Base-by-base conservation (phyloP, 2,113 vertebrate species). In the Poeciliopsis retropinna region DNA sequence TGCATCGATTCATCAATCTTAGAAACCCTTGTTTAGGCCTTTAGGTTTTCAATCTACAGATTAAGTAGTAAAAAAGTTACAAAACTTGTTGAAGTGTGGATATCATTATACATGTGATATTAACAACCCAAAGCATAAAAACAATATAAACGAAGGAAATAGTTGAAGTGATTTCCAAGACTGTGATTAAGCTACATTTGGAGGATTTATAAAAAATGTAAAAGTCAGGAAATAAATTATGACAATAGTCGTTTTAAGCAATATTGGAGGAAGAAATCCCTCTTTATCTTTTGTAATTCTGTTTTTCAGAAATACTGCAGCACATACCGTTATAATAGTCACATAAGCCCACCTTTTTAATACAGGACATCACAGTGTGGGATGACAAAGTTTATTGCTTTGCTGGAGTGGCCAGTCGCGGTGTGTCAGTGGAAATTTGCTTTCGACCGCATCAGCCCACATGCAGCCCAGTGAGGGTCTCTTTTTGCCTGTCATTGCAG, bases 361-460 rank as follows among this genome's bases (percentile, higher is more conserved):
- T 11, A 57, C 51, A 57, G 25, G 22, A 57, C 51, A 57, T 57
- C 7, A 25, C 5, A 57, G 51, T 25, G 22, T 57, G 51, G 19
- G 22, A 22, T 9, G 22, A 57, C 17, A n/a, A 8, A 57, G 4
- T 25, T 32, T 54, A 61, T 22, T 4, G 1, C 75, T 25, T 7
- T n/a, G 34, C 57, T 14, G 68, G 72, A 29, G 25, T 65, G 73
- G 60, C 25, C 64, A 28, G 70, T 80, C 74, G 66, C 39, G 65
- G 69, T 15, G n/a, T 1, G 57, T 83, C 79, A 75, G 85, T 87
- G 85, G 70, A 86, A 86, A 81, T 44, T 60, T 78, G 66, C 66
- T 76, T 1, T 19, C n/a, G 14, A 72, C 37, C 51, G 0, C 41
- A 61, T 44, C 1, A 30, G 63, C 12, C 68, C 29, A n/a, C 78